These are phyloP conservation scores for Marasmarcha lunaedactyla DNA, from an alignment of 2,888 invertebrate species.

Conservation along the genomic window DNA sequence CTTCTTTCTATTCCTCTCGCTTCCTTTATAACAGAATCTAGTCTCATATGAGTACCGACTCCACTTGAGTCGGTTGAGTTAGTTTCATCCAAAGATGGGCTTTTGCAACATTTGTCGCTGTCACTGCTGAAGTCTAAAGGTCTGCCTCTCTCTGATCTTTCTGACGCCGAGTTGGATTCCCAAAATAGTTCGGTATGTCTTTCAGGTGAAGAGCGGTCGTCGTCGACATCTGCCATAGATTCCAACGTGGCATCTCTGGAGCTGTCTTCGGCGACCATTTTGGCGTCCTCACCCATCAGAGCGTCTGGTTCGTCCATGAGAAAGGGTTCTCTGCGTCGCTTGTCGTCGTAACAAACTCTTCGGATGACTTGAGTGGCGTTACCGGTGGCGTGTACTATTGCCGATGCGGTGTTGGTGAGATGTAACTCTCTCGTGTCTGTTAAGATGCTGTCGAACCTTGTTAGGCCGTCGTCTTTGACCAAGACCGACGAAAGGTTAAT, in stretches of 20 bases:
- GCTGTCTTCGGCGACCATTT: slow-evolving; percentile 42
- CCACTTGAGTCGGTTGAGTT: slow-evolving; percentile 56
- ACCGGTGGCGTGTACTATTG: slow-evolving; percentile 45
- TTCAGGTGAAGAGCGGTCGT: slow-evolving; percentile 42
- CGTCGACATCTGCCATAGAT: slow-evolving; percentile 32
- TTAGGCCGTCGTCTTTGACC: slow-evolving; percentile 43
- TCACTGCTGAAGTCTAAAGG: slow-evolving; percentile 55
- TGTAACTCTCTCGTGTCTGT: slow-evolving; percentile 45
- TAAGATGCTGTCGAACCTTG: slow-evolving; percentile 43
- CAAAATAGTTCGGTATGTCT: slow-evolving; percentile 52
- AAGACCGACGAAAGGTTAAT: slow-evolving; percentile 38
- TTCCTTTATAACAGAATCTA: slow-evolving; percentile 62
- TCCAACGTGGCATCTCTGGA: slow-evolving; percentile 38
- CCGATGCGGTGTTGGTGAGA: slow-evolving; percentile 40
- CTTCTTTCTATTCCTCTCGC: slow-evolving; percentile 37
- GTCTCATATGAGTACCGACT: slow-evolving; percentile 39
- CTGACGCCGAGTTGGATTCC: slow-evolving; percentile 54
- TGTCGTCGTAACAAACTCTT: slow-evolving; percentile 42
- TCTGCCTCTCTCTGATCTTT: slow-evolving; percentile 38
- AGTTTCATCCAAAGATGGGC: slow-evolving; percentile 50
- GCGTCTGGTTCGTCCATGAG: slow-evolving; percentile 39
- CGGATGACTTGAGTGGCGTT: slow-evolving; percentile 58
- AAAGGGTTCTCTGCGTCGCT: slow-evolving; percentile 30
- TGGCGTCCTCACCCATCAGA: slow-evolving; percentile 40
- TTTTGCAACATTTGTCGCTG: slow-evolving; percentile 61